Base-by-base conservation (phyloP, 2,888 invertebrate species). In the Dicycla oo region DNA sequence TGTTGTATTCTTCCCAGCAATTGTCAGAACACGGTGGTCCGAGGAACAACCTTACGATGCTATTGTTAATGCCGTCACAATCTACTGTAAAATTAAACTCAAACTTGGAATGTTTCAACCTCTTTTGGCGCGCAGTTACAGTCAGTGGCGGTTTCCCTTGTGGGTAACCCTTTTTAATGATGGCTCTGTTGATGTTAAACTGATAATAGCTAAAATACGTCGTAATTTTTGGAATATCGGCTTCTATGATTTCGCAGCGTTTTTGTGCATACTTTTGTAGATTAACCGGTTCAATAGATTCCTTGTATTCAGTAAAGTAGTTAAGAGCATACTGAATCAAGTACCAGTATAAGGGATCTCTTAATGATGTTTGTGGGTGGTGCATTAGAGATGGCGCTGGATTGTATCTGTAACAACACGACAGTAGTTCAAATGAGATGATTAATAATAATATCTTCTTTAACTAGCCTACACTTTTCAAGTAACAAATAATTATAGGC, bases 351-450 rank as follows among this genome's bases (percentile, higher is more conserved):
- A 90, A 83, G 1, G 95, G 94, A 81, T 95, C 95, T 74, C 95
- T 89, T 53, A 96, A 82, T 43, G 94, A 87, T 72, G 95, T 96
- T 86, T 95, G 92, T 6, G 95, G 92, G 61, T 93, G 93, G 77
- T 95, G 95, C 47, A 95, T 73, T 45, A 93, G 78, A 30, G 95
- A 94, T 40, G 95, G 95, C 7, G 95, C 92, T 23, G 95, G 93
- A 66, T 93, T 94, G 62, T 94, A 94, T 73, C 95, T 95, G 90
- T 61, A 90, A 92, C 38, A 70, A 70, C 57, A 51, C 0, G n/a
- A n/a, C 1, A 77, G 11, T 51, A 15, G 3, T 51, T 57, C 13
- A 15, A 53, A 58, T 45, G 15, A 45, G 18, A 45, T 51, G n/a
- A 18, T n/a, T 49, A 10, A 7, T 0, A n/a, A 11, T 40, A 13